phyloP scores from a whole-genome alignment of 2,888 invertebrate species.

The Nemotelus pantherinus region DNA sequence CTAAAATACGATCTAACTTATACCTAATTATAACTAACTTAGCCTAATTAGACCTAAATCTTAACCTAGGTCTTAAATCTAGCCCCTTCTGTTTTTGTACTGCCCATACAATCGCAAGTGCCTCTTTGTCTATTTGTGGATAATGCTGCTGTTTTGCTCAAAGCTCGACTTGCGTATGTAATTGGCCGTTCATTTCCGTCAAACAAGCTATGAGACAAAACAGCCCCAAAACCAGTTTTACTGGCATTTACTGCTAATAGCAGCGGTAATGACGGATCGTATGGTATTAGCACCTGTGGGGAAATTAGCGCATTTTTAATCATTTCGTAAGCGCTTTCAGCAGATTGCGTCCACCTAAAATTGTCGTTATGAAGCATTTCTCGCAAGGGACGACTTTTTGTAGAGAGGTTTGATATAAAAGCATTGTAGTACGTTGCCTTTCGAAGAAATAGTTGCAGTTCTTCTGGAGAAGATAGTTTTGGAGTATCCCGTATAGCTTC shows the following conservation, averaged over 20 bases:
- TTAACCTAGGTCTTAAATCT: too few species aligned
- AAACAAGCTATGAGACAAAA: conserved; percentile 43
- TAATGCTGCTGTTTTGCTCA: conserved; percentile 36
- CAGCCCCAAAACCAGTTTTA: conserved; percentile 46
- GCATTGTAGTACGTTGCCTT: too few species aligned
- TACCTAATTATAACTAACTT: too few species aligned
- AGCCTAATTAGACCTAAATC: too few species aligned
- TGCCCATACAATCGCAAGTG: conserved; percentile 47
- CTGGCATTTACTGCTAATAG: conserved; percentile 8
- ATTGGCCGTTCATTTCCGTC: not conserved
- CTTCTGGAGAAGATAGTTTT: too few species aligned
- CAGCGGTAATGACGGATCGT: too few species aligned
- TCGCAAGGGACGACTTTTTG: conserved; percentile 25
- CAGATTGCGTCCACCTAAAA: too few species aligned
- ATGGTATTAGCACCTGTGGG: too few species aligned
- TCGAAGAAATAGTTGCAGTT: too few species aligned
- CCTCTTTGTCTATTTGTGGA: conserved; percentile 45
- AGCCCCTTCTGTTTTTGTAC: conserved; percentile 1
- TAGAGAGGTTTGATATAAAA: too few species aligned
- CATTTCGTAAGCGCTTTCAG: not conserved
- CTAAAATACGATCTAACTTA: too few species aligned
- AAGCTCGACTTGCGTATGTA: not conserved
- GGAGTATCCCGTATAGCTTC: too few species aligned
- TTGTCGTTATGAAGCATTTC: not conserved
- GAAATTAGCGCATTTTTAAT: not conserved